These are phyloP conservation scores for Drosophila meridiana DNA, from an alignment of 2,888 invertebrate species.

Conservation along the genomic window DNA sequence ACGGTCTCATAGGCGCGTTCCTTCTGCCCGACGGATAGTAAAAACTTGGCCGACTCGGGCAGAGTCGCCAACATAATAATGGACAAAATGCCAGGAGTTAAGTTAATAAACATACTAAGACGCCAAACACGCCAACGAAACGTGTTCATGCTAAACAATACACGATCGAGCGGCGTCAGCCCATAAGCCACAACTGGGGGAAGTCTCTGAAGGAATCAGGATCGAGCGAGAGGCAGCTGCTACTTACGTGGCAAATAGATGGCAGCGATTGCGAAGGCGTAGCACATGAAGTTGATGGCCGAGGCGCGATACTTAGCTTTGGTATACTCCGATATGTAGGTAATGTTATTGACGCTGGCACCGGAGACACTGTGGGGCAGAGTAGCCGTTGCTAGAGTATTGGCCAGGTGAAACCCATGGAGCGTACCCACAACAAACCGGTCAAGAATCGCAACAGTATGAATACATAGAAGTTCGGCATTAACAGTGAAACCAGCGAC, in stretches of 20 bases:
- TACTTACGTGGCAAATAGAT: constrained; percentile 45
- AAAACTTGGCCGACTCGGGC: constrained; percentile 58
- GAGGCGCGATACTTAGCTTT: constrained; percentile 28
- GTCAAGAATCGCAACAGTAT: constrained; percentile 31
- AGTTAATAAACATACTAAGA: constrained; percentile 9
- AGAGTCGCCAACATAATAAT: neutral
- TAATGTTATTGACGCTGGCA: constrained; percentile 5
- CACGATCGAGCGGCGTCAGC: constrained; percentile 12
- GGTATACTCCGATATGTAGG: constrained; percentile 50
- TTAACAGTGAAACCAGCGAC: constrained; percentile 20
- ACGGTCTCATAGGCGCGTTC: constrained; percentile 34
- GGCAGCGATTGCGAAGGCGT: constrained; percentile 1
- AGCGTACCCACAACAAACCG: constrained; percentile 40
- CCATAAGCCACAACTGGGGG: constrained; percentile 13
- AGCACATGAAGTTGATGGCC: constrained; percentile 30
- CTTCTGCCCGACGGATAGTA: constrained; percentile 17
- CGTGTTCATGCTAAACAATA: neutral
- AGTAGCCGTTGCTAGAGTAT: neutral
- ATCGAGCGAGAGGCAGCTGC: neutral
- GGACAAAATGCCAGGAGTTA: constrained; percentile 21
- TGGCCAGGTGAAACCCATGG: neutral
- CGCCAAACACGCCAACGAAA: constrained; percentile 50
- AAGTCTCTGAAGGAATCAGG: neutral
- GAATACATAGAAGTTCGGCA: constrained; percentile 38
- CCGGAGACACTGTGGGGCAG: constrained; percentile 34